Evolutionary conservation across 2,888 invertebrate genomes (phyloP).

Genomic region (Aphrophora alni): DNA sequence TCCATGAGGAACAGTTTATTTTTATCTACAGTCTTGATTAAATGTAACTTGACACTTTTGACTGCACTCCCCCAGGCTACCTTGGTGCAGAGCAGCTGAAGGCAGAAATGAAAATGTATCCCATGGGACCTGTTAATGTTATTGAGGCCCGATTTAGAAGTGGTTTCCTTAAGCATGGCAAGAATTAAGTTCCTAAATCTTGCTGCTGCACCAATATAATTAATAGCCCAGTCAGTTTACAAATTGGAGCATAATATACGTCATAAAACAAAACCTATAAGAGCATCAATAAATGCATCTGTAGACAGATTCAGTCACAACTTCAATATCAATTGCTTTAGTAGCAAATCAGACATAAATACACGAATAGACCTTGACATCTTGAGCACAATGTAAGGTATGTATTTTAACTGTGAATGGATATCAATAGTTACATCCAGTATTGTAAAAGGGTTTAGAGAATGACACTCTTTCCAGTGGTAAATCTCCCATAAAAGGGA

Average conservation of each 20-base stretch:
- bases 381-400: neutral
- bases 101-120: too few relatives aligned
- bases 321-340: constrained; percentile 51
- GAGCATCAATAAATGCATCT: constrained; percentile 50
- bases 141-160: too few relatives aligned
- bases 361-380: constrained; percentile 35
- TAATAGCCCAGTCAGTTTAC: constrained; percentile 54
- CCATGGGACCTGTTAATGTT: too few relatives aligned
- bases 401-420: constrained; percentile 38
- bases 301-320: constrained; percentile 51
- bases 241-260: constrained; percentile 48
- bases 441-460: constrained; percentile 17
- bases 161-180: too few relatives aligned
- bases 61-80: too few relatives aligned
- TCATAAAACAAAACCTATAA: constrained; percentile 49
- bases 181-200: too few relatives aligned
- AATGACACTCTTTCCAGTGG: constrained; percentile 27
- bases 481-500: constrained; percentile 36
- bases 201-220: constrained; percentile 51
- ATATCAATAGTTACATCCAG: constrained; percentile 49
- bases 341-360: constrained; percentile 50
- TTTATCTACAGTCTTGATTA: too few relatives aligned
- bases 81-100: too few relatives aligned
- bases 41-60: too few relatives aligned
- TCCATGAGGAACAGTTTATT: too few relatives aligned